phyloP scores from a whole-genome alignment of 2,797 vertebrate genomes.

The Argyrosomus regius region DNA sequence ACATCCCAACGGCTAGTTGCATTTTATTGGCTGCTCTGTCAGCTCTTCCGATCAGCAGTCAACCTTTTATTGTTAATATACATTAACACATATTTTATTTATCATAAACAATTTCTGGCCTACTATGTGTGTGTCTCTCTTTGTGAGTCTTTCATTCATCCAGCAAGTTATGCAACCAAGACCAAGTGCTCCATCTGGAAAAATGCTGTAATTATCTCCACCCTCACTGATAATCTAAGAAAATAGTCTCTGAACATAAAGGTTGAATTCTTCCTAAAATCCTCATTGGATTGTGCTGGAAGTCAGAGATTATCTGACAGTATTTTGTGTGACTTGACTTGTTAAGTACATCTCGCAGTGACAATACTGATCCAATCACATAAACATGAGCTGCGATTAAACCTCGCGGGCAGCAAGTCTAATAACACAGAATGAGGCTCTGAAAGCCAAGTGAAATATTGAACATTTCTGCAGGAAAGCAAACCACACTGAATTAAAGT shows the following conservation, averaged over 20 bases:
- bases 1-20: constrained; percentile 17
- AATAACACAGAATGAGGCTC: constrained; percentile 17
- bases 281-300: not conserved
- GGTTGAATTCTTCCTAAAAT: not conserved
- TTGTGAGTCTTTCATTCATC: constrained; percentile 25
- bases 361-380: constrained; percentile 20
- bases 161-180: constrained; percentile 3
- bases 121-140: not conserved
- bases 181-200: not conserved
- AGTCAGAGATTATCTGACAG: not conserved
- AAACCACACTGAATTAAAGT: constrained; percentile 38
- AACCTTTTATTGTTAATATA: too few relatives aligned
- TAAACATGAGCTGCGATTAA: constrained; percentile 49
- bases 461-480: constrained; percentile 31
- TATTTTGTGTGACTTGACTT: not conserved
- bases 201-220: not conserved
- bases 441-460: constrained; percentile 49
- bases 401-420: constrained; percentile 24
- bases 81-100: too few relatives aligned
- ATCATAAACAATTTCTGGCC: not conserved
- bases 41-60: constrained; percentile 8
- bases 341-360: not conserved
- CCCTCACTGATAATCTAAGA: not conserved
- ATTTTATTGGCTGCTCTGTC: constrained; percentile 25
- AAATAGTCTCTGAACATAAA: not conserved